Evolutionary conservation across 2,888 invertebrate species (phyloP).

Genomic region (Diabrotica balteata): DNA sequence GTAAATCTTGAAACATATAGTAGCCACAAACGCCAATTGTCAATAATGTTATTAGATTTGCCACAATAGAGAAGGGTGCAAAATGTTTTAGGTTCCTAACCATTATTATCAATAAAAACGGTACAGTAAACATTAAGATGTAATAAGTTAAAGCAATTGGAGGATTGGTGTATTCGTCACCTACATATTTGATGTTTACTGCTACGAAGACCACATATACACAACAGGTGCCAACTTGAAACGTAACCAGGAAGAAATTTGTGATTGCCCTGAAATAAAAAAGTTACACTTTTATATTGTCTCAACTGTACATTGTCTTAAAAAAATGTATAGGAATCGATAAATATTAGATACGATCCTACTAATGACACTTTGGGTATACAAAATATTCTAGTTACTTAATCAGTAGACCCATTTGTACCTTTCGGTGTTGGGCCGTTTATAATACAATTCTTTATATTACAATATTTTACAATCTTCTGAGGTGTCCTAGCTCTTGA

Average conservation of each 20-base stretch:
- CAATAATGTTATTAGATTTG: constrained; percentile 82
- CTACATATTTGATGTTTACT: constrained; percentile 55
- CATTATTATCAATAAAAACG: constrained; percentile 81
- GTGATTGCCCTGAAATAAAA: constrained; percentile 63
- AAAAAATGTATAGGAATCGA: too few species aligned
- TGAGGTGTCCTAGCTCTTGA: too few species aligned
- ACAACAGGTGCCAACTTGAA: constrained; percentile 89
- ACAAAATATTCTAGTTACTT: too few species aligned
- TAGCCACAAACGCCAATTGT: constrained; percentile 87
- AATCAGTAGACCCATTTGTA: too few species aligned
- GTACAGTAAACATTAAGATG: constrained; percentile 60
- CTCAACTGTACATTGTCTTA: too few species aligned
- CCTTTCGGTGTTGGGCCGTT: too few species aligned
- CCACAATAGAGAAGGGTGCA: constrained; percentile 88
- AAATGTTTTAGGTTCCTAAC: constrained; percentile 84
- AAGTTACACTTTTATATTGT: too few species aligned
- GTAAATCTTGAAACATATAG: constrained; percentile 79
- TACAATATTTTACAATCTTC: too few species aligned
- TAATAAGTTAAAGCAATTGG: constrained; percentile 45
- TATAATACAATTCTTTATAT: too few species aligned
- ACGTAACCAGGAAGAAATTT: constrained; percentile 76
- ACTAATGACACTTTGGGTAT: too few species aligned
- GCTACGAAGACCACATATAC: constrained; percentile 71
- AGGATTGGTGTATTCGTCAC: constrained; percentile 48
- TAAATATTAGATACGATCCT: too few species aligned